Evolutionary conservation across 2,888 invertebrate genomes (phyloP).

Genomic region (Galerucella pusilla): DNA sequence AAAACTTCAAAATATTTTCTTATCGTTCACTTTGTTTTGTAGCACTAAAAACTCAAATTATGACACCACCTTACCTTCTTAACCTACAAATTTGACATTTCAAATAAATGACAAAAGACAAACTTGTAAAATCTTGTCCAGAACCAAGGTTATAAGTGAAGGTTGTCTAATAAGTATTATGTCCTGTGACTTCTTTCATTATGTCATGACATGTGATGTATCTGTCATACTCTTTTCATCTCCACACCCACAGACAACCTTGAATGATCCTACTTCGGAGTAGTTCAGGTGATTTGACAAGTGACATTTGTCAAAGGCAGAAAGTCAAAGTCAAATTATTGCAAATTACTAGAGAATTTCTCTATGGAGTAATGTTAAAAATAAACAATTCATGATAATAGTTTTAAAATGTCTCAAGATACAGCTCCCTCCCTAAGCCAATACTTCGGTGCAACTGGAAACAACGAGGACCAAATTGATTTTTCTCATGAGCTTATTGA

Average conservation of each 20-base stretch:
- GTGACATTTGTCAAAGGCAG: neutral
- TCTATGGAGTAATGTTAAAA: neutral
- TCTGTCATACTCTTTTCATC: too few species aligned
- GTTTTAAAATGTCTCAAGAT: conserved; percentile 38
- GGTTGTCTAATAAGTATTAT: neutral
- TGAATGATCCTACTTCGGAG: too few species aligned
- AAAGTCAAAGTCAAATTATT: too few species aligned
- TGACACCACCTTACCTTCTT: conserved; percentile 43
- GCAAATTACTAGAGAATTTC: too few species aligned
- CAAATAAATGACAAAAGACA: conserved; percentile 8
- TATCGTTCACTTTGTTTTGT: conserved; percentile 40
- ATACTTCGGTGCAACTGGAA: conserved; percentile 66
- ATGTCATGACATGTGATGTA: too few species aligned
- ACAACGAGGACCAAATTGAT: conserved; percentile 50
- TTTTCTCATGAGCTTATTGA: conserved; percentile 53
- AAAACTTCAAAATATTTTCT: conserved; percentile 35
- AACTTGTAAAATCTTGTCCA: conserved; percentile 10
- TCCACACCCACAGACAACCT: too few species aligned
- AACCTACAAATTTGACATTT: conserved; percentile 43
- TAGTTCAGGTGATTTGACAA: neutral
- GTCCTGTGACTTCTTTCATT: neutral
- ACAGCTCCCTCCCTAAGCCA: conserved; percentile 68
- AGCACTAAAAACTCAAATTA: conserved; percentile 34
- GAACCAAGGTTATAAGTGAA: neutral
- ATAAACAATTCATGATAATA: conserved; percentile 14